A percentile compares a stretch with the other conserved stretches of the same genome.
Conservation (phyloP, 2,888 invertebrate species). For the Mactromeris polynyma region DNA sequence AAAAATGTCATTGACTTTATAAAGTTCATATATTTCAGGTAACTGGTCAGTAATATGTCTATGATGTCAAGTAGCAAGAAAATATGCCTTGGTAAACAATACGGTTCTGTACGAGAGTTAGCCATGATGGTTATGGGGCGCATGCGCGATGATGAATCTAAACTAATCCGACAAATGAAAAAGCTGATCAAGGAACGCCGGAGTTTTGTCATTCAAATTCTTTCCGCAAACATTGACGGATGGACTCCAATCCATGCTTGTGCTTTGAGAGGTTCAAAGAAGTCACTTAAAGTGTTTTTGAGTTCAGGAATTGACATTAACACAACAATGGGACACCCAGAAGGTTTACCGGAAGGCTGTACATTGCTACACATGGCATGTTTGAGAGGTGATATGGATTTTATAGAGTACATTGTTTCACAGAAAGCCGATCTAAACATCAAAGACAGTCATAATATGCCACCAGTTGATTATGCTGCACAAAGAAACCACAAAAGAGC, state of each 20-base stretch:
- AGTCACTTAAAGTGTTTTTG: constrained; percentile 76
- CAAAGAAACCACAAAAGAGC: constrained; percentile 65
- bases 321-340: constrained; percentile 78
- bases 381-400: constrained; percentile 74
- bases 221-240: constrained; percentile 76
- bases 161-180: constrained; percentile 71
- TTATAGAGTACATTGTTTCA: constrained; percentile 74
- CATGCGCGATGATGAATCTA: constrained; percentile 72
- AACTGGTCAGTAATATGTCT: neutral
- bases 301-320: constrained; percentile 76
- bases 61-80: constrained; percentile 23
- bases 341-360: constrained; percentile 76
- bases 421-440: constrained; percentile 73
- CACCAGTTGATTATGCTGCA: constrained; percentile 76
- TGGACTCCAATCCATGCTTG: constrained; percentile 82
- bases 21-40: neutral
- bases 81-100: constrained; percentile 28
- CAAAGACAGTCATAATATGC: constrained; percentile 71
- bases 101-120: constrained; percentile 45
- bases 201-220: constrained; percentile 64
- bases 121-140: constrained; percentile 69
- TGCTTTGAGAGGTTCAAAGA: constrained; percentile 75
- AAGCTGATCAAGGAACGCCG: constrained; percentile 71
- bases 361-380: constrained; percentile 77
- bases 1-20: too few relatives aligned